Percentiles rank a stretch among this genome's conserved stretches.
These are phyloP conservation scores for Bursaphelenchus okinawaensis DNA, from an alignment of 2,888 invertebrate genomes.

Conservation along the genomic window DNA sequence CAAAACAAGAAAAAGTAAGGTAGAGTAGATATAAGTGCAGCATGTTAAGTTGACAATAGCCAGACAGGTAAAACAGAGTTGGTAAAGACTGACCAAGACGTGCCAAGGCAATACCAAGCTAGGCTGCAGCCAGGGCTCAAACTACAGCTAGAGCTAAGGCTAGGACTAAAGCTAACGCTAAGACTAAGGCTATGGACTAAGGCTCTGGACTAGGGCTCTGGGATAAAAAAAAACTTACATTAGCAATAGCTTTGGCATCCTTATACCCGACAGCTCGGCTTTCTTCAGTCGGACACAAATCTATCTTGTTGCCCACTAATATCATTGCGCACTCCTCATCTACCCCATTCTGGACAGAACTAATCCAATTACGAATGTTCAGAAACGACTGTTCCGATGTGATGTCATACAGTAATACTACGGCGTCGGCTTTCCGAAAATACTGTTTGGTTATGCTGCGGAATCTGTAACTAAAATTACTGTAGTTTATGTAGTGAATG, in stretches of 20 bases:
- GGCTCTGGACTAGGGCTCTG: not conserved
- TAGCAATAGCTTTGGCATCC: constrained; percentile 60
- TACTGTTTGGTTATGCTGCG: constrained; percentile 64
- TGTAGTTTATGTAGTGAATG: too few relatives aligned
- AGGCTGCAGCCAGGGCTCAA: too few relatives aligned
- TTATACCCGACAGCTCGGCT: constrained; percentile 58
- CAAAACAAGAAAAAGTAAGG: too few relatives aligned
- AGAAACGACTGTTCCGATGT: constrained; percentile 62
- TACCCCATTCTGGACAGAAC: constrained; percentile 57
- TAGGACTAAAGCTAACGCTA: too few relatives aligned
- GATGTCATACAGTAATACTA: constrained; percentile 64
- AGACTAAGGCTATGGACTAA: too few relatives aligned
- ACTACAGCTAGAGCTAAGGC: too few relatives aligned
- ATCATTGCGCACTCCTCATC: constrained; percentile 61
- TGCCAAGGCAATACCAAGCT: too few relatives aligned
- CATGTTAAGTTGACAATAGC: too few relatives aligned
- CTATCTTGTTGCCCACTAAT: constrained; percentile 64
- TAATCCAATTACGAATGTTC: constrained; percentile 62
- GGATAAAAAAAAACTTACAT: constrained; percentile 54
- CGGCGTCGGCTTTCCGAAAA: constrained; percentile 64
- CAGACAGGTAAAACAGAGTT: too few relatives aligned
- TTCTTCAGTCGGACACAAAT: constrained; percentile 60
- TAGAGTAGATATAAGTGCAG: too few relatives aligned
- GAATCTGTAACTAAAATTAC: constrained; percentile 51
- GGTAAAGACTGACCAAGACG: too few relatives aligned